These are phyloP conservation scores for Ctenoplectra terminalis DNA, from an alignment of 1,140 invertebrate species.

Conservation along the genomic window DNA sequence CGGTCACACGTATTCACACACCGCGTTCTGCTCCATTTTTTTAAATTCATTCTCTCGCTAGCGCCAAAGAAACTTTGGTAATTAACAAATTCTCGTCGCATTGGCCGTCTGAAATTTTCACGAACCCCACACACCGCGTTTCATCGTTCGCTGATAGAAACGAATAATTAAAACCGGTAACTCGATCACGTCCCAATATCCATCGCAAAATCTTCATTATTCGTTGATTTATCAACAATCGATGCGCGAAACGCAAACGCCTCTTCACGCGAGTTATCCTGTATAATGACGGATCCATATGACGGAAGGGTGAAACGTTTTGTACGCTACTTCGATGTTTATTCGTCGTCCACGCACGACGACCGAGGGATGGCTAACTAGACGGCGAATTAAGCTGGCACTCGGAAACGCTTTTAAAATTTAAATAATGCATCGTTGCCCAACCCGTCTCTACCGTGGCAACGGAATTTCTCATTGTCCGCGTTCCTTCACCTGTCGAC, in stretches of 20 bases:
- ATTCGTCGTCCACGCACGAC: slow-evolving; percentile 40
- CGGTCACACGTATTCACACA: too few species aligned
- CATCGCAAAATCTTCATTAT: neutral
- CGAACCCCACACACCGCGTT: too few species aligned
- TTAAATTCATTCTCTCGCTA: neutral
- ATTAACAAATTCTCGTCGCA: neutral
- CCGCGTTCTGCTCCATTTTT: neutral
- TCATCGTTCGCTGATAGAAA: too few species aligned
- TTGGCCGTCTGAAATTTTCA: neutral
- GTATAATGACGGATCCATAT: neutral
- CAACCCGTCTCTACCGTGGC: slow-evolving; percentile 43
- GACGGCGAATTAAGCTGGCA: slow-evolving; percentile 63
- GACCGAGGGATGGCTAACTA: slow-evolving; percentile 47
- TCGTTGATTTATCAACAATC: neutral
- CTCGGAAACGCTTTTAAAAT: slow-evolving; percentile 70
- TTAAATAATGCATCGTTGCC: slow-evolving; percentile 67
- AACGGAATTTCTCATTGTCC: slow-evolving; percentile 50
- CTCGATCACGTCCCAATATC: neutral
- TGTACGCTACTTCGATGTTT: slow-evolving; percentile 23
- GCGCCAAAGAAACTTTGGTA: neutral
- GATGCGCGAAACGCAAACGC: neutral
- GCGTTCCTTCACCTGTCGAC: slow-evolving; percentile 60
- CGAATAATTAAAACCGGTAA: neutral
- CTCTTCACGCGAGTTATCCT: neutral
- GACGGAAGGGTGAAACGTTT: too few species aligned